Percentiles rank a stretch among this genome's conserved stretches.
Conservation (phyloP, 2,113 vertebrate genomes). For the Sceloporus tristichus region DNA sequence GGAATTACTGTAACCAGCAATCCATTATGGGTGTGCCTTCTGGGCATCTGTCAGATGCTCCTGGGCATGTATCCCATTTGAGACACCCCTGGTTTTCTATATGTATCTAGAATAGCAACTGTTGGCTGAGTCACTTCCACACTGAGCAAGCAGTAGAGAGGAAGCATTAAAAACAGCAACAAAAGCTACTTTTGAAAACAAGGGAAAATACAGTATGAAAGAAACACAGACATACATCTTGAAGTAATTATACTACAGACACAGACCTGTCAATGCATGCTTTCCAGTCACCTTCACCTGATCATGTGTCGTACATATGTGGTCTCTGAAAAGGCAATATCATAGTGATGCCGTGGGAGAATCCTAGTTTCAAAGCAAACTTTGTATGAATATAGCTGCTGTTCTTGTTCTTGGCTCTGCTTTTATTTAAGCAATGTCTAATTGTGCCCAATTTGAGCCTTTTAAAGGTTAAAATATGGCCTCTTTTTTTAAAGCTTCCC, state of each 20-base stretch:
- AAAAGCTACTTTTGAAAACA: conserved; percentile 8
- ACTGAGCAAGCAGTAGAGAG: background rate
- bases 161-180: background rate
- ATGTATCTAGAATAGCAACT: background rate
- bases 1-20: background rate
- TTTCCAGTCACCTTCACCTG: conserved; percentile 33
- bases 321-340: conserved; percentile 16
- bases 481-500: background rate
- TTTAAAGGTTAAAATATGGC: background rate
- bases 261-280: conserved; percentile 40
- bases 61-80: background rate
- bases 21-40: background rate
- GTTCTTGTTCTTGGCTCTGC: background rate
- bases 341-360: conserved; percentile 8
- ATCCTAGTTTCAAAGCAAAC: conserved; percentile 9
- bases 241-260: conserved; percentile 39
- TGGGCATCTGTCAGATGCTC: background rate
- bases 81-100: background rate
- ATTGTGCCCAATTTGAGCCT: background rate
- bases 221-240: conserved; percentile 16
- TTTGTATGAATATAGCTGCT: background rate
- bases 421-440: background rate
- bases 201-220: conserved; percentile 11
- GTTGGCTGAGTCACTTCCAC: background rate
- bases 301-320: conserved; percentile 7